phyloP scores from a whole-genome alignment of 2,888 invertebrate species.

The Metallyticus violacea region DNA sequence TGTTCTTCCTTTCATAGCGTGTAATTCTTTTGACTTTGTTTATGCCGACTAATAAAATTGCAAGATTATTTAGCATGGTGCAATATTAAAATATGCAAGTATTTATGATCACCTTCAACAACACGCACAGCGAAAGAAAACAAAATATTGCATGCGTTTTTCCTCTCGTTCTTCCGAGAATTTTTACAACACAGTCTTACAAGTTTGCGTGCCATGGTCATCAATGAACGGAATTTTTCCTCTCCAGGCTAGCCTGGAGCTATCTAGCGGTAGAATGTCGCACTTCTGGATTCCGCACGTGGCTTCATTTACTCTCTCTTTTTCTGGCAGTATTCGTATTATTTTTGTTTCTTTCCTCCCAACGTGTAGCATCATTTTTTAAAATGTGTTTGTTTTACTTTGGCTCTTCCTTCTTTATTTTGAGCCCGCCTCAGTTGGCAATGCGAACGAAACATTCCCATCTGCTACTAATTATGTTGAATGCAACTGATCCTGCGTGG shows the following conservation, averaged over 20 bases:
- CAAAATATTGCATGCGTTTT: background rate
- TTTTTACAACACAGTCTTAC: background rate
- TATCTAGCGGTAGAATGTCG: background rate
- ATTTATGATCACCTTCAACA: background rate
- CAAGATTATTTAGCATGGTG: background rate
- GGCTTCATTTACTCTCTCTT: background rate
- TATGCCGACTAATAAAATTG: background rate
- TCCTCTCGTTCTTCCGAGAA: background rate
- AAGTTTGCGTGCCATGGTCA: background rate
- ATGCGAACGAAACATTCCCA: background rate
- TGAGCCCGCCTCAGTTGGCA: background rate
- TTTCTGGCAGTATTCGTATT: background rate
- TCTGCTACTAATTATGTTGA: background rate
- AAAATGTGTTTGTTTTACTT: background rate
- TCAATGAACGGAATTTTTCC: background rate
- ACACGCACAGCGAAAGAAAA: background rate
- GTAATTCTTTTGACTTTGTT: too few species aligned
- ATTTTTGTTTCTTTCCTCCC: background rate
- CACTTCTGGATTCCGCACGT: slow-evolving; percentile 1
- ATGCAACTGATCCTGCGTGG: background rate
- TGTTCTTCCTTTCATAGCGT: too few species aligned
- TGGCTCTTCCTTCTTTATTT: background rate
- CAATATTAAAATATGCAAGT: background rate
- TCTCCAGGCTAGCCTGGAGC: background rate
- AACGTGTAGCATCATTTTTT: background rate